These are phyloP conservation scores for Hyles vespertilio DNA, from an alignment of 1,140 invertebrate genomes.

Conservation along the genomic window DNA sequence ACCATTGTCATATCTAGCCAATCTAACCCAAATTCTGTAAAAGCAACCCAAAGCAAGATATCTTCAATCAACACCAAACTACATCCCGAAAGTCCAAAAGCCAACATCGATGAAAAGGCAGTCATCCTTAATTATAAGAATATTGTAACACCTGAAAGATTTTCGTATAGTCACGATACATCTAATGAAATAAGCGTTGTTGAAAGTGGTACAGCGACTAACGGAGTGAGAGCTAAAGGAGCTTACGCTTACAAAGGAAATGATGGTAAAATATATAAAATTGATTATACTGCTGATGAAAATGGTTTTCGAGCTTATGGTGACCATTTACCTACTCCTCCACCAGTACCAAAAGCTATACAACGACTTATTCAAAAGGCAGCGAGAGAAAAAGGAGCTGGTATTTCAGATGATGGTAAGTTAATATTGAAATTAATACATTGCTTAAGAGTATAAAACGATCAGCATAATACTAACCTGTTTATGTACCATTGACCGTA, in stretches of 20 bases:
- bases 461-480: constrained; percentile 1
- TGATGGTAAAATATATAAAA: constrained; percentile 78
- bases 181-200: constrained; percentile 79
- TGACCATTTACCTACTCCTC: constrained; percentile 78
- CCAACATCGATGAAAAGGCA: constrained; percentile 45
- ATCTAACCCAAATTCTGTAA: not conserved
- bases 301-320: constrained; percentile 79
- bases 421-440: not conserved
- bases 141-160: constrained; percentile 75
- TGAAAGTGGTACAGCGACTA: constrained; percentile 74
- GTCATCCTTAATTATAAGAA: constrained; percentile 49
- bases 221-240: constrained; percentile 72
- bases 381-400: constrained; percentile 38
- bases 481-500: not conserved
- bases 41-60: not conserved
- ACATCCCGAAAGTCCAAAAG: constrained; percentile 34
- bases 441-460: not conserved
- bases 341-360: constrained; percentile 72
- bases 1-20: too few species aligned
- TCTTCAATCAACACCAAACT: not conserved
- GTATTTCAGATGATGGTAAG: constrained; percentile 54
- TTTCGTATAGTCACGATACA: constrained; percentile 78
- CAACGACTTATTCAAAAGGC: constrained; percentile 72
- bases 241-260: constrained; percentile 78
- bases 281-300: constrained; percentile 82